These are phyloP conservation scores for Nephrotoma guestfalica DNA, from an alignment of 2,888 invertebrate genomes.

Conservation along the genomic window DNA sequence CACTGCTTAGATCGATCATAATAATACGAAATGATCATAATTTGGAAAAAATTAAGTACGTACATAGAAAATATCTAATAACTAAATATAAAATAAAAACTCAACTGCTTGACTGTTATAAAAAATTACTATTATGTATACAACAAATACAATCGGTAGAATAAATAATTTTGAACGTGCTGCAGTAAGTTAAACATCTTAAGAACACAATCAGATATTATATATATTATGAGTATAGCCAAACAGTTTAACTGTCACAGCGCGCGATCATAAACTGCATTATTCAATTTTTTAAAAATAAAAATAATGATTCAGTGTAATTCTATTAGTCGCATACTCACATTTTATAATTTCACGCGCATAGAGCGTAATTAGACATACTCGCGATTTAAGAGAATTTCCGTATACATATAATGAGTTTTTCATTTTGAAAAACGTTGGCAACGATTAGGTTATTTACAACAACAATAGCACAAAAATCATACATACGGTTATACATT, in stretches of 20 bases:
- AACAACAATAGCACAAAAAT: not conserved
- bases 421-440: not conserved
- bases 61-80: not conserved
- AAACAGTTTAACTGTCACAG: not conserved
- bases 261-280: not conserved
- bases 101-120: not conserved
- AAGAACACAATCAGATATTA: not conserved
- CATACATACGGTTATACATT: not conserved
- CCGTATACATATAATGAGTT: too few relatives aligned
- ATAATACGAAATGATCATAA: not conserved
- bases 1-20: not conserved
- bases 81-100: not conserved
- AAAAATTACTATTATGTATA: not conserved
- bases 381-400: not conserved
- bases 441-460: not conserved
- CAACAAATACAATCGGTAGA: not conserved
- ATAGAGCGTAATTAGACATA: not conserved
- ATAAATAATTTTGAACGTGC: not conserved
- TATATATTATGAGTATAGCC: not conserved
- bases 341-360: not conserved
- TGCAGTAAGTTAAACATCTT: not conserved
- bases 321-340: not conserved
- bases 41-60: not conserved
- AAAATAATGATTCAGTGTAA: not conserved
- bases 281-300: not conserved